phyloP scores from a whole-genome alignment of 2,113 vertebrate genomes.

The Rhizomys pruinosus region DNA sequence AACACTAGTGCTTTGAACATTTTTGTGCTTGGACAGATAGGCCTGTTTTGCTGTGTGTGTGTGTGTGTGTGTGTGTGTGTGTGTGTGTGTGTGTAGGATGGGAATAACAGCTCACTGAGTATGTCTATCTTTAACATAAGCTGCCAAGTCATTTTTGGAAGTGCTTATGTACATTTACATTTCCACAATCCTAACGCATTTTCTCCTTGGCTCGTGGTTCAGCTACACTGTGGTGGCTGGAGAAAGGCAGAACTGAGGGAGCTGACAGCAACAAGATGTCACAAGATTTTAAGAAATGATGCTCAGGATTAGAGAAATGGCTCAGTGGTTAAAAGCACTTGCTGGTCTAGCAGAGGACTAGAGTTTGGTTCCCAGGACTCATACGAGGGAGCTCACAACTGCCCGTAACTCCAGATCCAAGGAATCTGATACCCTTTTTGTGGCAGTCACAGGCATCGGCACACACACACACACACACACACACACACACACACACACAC shows the following conservation, averaged over 20 bases:
- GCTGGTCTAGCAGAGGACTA: no score
- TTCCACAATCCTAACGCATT: not conserved
- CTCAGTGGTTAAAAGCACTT: not conserved
- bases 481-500: not conserved
- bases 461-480: no score
- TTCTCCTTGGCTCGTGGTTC: not conserved
- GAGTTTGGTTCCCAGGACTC: no score
- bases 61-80: no score
- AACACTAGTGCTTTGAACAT: not conserved
- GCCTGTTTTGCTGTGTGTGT: not conserved
- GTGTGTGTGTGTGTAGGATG: not conserved
- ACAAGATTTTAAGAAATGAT: slow-evolving; percentile 14
- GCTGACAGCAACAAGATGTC: not conserved
- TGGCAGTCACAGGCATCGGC: not conserved
- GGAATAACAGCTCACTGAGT: not conserved
- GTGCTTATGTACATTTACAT: not conserved
- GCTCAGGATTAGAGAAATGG: not conserved
- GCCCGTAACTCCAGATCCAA: no score
- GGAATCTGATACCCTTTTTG: not conserved
- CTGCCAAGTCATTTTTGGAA: not conserved
- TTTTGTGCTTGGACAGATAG: not conserved
- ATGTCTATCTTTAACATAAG: not conserved
- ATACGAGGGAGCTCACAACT: no score
- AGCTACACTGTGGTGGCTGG: not conserved
- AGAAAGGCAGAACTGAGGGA: not conserved